A percentile compares a stretch with the other conserved stretches of the same genome.
Conservation (phyloP, 2,888 invertebrate genomes). For the Ophion slaviceki region DNA sequence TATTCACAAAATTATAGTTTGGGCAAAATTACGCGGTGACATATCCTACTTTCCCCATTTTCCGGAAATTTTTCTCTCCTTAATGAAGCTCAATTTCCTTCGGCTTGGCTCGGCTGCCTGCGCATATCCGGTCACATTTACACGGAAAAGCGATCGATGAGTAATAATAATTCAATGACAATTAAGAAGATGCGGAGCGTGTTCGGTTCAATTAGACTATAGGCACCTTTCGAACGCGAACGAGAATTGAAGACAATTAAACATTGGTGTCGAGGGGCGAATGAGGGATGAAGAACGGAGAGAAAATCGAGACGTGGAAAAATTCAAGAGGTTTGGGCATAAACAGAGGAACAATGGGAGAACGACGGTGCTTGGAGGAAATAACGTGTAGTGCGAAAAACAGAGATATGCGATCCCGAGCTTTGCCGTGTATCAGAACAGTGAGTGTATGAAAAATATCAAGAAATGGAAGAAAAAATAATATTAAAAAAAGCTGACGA, state of each 20-base stretch:
- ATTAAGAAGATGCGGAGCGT: conserved; percentile 7
- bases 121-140: not conserved
- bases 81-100: not conserved
- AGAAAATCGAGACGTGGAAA: not conserved
- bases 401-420: not conserved
- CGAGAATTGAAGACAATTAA: conserved; percentile 26
- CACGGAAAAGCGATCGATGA: not conserved
- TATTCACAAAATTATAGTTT: not conserved
- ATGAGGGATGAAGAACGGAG: not conserved
- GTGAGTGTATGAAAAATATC: not conserved
- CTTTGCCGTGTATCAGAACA: no score
- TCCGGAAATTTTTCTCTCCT: not conserved
- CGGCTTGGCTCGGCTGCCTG: not conserved
- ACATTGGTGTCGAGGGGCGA: not conserved
- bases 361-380: conserved; percentile 14
- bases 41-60: not conserved
- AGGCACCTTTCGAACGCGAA: not conserved
- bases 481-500: not conserved
- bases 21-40: not conserved
- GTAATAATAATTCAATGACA: conserved; percentile 21
- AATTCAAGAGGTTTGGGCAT: not conserved
- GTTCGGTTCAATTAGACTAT: conserved; percentile 22
- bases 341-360: conserved; percentile 16
- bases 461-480: not conserved
- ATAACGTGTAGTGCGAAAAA: conserved; percentile 1